Evolutionary conservation across 2,797 vertebrate genomes (phyloP), one percentile per base, ranked within the genome.

Genomic region (Sebastes hubbsi): DNA sequence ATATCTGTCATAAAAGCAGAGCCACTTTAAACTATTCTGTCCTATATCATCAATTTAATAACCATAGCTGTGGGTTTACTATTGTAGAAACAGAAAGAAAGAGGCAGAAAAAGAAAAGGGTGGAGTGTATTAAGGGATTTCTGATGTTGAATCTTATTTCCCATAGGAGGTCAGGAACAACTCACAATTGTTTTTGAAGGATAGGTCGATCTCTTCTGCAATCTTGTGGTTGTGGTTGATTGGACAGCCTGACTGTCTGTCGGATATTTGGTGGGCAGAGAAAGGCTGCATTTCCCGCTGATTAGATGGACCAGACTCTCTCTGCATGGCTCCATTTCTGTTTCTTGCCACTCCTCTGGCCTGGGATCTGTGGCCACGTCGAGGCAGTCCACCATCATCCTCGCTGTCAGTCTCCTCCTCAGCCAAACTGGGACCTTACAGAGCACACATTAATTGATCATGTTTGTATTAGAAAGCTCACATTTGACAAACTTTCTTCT

Each of bases 161-260:
- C 56, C 62, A 55, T 6, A 32, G 11, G 59, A 89, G 18, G 32
- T 75, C 13, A 60, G 22, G 67, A 81, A 77, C 18, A 84, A 93
- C 95, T 91, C 87, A 96, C 96, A 89, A 71, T 94, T 94, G 81
- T 94, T 94, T 91, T 95, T 95, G 85, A 96, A 93, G 36, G 94
- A 88, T 24, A 95, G 76, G 75, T 95, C 88, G 8, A 89, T 71
- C 52, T 95, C 93, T 20, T 94, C 88, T 32, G 92, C 88, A 93
- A 94, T 94, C 93, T 93, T 95, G 70, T 96, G 95, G 90, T 93
- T 94, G 88, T 95, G 92, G 58, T 85, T 93, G 72, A 92, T 81
- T 63, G 96, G 91, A 56, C 94, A 95, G 66, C 84, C 77, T 4
- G 88, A 82, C 56, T 91, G 92, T 78, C 90, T 92, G 80, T 86